phyloP scores from a whole-genome alignment of 37 sponge, comb jelly and placozoan genomes.

The Theonella swinhoei region DNA sequence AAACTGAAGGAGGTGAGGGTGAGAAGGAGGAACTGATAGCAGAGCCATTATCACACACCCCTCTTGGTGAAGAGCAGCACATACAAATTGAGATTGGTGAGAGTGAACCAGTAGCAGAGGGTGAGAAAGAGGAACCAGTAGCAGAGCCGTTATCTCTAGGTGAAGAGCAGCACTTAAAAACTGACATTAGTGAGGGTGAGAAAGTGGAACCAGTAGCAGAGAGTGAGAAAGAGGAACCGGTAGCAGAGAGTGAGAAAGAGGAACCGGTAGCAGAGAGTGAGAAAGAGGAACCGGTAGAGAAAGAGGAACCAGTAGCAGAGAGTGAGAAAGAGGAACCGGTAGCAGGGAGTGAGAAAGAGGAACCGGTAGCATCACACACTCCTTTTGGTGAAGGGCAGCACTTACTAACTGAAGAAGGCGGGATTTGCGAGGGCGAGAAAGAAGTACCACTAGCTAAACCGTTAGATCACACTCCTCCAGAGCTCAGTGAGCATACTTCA shows the following conservation, averaged over 20 bases:
- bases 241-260: not conserved
- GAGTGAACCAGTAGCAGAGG: not conserved
- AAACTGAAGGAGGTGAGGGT: no score
- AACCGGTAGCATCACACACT: constrained; percentile 1
- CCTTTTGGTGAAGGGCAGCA: not conserved
- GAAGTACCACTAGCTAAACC: not conserved
- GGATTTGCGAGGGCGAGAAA: not conserved
- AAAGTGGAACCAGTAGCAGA: not conserved
- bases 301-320: not conserved
- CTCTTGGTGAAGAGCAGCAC: not conserved
- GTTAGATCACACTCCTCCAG: not conserved
- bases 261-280: not conserved
- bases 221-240: not conserved
- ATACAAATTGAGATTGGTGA: not conserved
- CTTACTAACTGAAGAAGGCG: not conserved
- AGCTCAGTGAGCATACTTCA: not conserved
- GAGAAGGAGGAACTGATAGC: not conserved
- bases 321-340: not conserved
- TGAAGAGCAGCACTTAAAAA: no score
- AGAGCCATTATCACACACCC: no score
- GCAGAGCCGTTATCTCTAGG: no score
- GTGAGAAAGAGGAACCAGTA: no score
- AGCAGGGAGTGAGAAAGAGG: not conserved
- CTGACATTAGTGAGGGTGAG: no score
- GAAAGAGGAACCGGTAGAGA: not conserved